Conservation (phyloP, 2,113 vertebrate species). For the Thalassoma bifasciatum region DNA sequence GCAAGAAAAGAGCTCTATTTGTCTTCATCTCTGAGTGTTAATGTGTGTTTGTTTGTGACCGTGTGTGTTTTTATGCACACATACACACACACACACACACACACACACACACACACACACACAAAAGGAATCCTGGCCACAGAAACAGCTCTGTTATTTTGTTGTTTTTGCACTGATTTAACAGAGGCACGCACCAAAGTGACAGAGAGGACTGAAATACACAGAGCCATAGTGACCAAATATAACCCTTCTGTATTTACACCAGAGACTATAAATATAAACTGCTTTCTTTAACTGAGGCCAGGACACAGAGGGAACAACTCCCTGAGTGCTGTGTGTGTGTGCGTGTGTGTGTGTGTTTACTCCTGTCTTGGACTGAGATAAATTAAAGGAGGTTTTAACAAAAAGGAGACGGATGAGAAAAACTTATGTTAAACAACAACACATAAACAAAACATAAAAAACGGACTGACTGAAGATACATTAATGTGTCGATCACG, state of each 20-base stretch:
- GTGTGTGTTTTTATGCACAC: background rate
- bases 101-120: constrained; percentile 9
- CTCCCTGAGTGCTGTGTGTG: constrained; percentile 27
- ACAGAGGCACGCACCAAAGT: constrained; percentile 59
- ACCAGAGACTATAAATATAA: constrained; percentile 72
- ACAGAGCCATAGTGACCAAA: constrained; percentile 63
- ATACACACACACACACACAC: constrained; percentile 10
- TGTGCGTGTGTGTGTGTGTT: too few relatives aligned
- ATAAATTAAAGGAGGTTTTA: too few relatives aligned
- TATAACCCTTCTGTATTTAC: constrained; percentile 74
- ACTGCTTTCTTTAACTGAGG: constrained; percentile 65
- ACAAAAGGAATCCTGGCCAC: constrained; percentile 30
- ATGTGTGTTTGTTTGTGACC: constrained; percentile 17
- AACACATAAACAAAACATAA: too few relatives aligned
- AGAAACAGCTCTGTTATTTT: constrained; percentile 60
- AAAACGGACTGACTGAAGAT: too few relatives aligned
- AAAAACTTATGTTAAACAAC: too few relatives aligned
- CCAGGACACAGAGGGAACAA: constrained; percentile 63
- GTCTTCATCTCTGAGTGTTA: background rate
- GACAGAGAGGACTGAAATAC: constrained; percentile 66
- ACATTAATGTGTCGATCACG: too few relatives aligned
- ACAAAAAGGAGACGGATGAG: too few relatives aligned
- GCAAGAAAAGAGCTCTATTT: constrained; percentile 7
- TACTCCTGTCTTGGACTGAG: too few relatives aligned
- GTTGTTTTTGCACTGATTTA: constrained; percentile 53